Conservation (phyloP, 2,888 invertebrate genomes). For the Philaethria dido region DNA sequence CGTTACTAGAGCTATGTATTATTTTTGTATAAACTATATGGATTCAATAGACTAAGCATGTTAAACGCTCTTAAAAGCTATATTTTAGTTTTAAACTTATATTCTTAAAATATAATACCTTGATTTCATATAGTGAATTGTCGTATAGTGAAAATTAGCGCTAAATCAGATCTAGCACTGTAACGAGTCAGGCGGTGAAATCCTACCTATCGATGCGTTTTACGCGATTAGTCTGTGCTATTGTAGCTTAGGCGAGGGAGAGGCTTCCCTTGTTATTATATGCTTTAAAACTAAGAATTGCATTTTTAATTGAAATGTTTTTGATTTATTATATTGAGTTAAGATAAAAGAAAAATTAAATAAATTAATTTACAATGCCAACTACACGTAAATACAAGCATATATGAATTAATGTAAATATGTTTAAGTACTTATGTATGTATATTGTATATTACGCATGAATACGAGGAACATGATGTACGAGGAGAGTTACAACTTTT, state of each 20-base stretch:
- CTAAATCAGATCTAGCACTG: conserved; percentile 4
- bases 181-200: conserved; percentile 22
- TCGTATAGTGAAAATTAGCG: not conserved
- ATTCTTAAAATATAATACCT: no score
- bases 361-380: no score
- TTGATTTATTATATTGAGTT: not conserved
- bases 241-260: conserved; percentile 10
- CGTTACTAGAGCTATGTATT: not conserved
- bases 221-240: conserved; percentile 35
- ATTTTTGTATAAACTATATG: not conserved
- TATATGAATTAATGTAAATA: no score
- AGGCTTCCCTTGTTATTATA: conserved; percentile 8
- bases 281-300: not conserved
- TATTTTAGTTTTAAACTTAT: no score
- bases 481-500: not conserved
- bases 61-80: not conserved
- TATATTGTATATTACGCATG: no score
- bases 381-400: no score
- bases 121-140: not conserved
- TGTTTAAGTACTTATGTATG: no score
- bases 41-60: not conserved
- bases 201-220: conserved; percentile 30
- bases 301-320: not conserved
- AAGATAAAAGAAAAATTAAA: no score
- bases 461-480: no score